Evolutionary conservation across 2,113 vertebrate species (phyloP).

Genomic region (Sturnira hondurensis): DNA sequence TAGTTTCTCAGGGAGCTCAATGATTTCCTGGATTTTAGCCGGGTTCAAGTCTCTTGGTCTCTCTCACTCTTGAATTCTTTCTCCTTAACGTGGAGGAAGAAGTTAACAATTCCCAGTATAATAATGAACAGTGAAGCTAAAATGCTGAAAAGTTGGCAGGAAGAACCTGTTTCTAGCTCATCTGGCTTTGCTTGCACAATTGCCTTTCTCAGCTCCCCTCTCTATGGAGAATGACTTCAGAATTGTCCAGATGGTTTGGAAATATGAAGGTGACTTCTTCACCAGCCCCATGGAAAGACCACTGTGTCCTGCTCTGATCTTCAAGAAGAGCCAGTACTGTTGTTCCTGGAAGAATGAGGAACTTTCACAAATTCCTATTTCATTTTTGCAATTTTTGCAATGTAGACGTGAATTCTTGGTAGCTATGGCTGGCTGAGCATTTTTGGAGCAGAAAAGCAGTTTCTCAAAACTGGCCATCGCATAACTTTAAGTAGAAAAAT

Average conservation of each 20-base stretch:
- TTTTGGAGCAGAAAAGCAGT: not conserved
- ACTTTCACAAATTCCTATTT: not conserved
- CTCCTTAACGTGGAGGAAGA: not conserved
- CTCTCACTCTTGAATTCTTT: not conserved
- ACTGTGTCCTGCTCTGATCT: not conserved
- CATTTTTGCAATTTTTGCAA: not conserved
- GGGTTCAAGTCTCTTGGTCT: not conserved
- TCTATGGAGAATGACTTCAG: not conserved
- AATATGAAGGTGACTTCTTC: not conserved
- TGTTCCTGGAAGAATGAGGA: not conserved
- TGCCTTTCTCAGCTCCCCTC: not conserved
- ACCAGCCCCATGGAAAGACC: not conserved
- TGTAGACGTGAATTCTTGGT: not conserved
- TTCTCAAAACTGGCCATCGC: not conserved
- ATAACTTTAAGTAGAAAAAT: not conserved
- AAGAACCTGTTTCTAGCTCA: not conserved
- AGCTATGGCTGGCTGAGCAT: not conserved
- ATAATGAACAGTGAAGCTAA: not conserved
- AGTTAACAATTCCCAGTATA: not conserved
- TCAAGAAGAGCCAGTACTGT: not conserved
- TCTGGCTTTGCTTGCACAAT: not conserved
- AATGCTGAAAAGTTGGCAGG: not conserved
- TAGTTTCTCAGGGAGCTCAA: not conserved
- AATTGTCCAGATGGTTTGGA: not conserved
- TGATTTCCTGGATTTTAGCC: not conserved